phyloP scores from a whole-genome alignment of 2,888 invertebrate genomes.

The Tricholauxania praeusta region DNA sequence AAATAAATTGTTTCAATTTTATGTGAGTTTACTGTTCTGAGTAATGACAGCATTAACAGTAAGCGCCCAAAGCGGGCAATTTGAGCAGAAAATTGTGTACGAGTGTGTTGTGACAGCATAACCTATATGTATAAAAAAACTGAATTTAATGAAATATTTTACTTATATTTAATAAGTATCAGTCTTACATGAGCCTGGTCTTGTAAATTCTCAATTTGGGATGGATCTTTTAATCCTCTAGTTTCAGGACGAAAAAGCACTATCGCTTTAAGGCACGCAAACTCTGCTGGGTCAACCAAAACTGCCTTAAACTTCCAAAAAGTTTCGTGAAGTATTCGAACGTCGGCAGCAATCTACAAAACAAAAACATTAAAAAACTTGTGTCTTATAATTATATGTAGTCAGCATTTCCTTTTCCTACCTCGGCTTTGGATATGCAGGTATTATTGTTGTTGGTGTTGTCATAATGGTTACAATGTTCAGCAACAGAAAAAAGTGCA shows the following conservation, averaged over 20 bases:
- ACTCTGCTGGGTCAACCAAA: conserved; percentile 96
- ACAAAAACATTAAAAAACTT: neutral
- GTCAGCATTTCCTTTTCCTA: conserved; percentile 43
- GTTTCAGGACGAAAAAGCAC: conserved; percentile 97
- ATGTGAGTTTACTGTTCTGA: conserved; percentile 83
- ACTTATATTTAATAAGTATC: neutral
- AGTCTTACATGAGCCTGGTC: conserved; percentile 92
- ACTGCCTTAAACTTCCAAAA: conserved; percentile 88
- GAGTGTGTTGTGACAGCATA: conserved; percentile 94
- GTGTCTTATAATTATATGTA: too few species aligned
- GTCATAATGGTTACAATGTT: conserved; percentile 66
- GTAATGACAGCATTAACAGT: conserved; percentile 86
- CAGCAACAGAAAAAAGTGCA: conserved; percentile 79
- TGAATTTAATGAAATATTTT: neutral
- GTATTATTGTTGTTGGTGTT: conserved; percentile 57
- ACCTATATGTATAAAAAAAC: conserved; percentile 69
- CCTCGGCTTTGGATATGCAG: conserved; percentile 65
- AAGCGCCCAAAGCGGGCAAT: conserved; percentile 86
- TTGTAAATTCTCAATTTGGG: conserved; percentile 96
- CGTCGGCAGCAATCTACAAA: conserved; percentile 74
- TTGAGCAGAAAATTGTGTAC: conserved; percentile 87
- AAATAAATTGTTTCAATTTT: conserved; percentile 93
- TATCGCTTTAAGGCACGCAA: conserved; percentile 97
- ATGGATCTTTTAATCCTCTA: conserved; percentile 92
- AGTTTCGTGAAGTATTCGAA: conserved; percentile 89